Evolutionary conservation across 2,888 invertebrate species (phyloP).

Genomic region (Scaptomyza cyrtandrae): DNA sequence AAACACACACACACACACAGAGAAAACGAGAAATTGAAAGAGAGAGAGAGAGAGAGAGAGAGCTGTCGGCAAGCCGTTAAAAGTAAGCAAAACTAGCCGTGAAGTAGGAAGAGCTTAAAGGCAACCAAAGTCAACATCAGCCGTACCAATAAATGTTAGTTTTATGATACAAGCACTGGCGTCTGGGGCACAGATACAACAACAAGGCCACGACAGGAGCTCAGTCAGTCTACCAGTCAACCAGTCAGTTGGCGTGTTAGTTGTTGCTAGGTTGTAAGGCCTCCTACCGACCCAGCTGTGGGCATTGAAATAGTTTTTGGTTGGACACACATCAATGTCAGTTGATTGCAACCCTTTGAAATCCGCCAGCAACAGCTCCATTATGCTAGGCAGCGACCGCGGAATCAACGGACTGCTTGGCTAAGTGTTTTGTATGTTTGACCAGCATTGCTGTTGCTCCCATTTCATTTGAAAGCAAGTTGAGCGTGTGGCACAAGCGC

Average conservation of each 20-base stretch:
- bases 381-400: constrained; percentile 4
- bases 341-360: constrained; percentile 78
- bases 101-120: constrained; percentile 54
- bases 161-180: constrained; percentile 55
- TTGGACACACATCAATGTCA: constrained; percentile 80
- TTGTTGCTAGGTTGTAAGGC: neutral
- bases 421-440: constrained; percentile 75
- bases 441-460: constrained; percentile 48
- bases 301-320: constrained; percentile 77
- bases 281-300: constrained; percentile 43
- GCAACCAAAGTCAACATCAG: constrained; percentile 52
- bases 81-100: constrained; percentile 74
- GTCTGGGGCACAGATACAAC: constrained; percentile 26
- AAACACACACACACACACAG: constrained; percentile 13
- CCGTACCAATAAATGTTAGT: constrained; percentile 73
- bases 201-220: constrained; percentile 2
- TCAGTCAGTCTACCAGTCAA: constrained; percentile 6
- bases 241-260: neutral
- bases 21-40: neutral
- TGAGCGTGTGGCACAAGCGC: constrained; percentile 40
- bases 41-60: neutral
- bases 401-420: constrained; percentile 15
- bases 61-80: constrained; percentile 52
- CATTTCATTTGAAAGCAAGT: constrained; percentile 48
- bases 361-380: neutral